Conservation (phyloP, 2,113 vertebrate species). For the Pachypanchax playfairii region DNA sequence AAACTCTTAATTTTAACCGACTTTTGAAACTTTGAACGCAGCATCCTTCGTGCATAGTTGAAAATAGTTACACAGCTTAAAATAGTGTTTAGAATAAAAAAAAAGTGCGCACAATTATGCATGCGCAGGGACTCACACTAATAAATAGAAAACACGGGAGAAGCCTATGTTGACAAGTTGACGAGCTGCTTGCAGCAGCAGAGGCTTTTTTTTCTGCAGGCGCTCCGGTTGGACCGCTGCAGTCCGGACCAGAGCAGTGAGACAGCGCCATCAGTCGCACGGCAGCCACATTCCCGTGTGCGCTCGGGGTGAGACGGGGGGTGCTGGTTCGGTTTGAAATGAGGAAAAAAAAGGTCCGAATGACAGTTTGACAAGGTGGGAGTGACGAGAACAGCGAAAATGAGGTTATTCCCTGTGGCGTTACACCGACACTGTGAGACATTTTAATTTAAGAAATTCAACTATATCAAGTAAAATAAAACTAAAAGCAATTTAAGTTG, state of each 20-base stretch:
- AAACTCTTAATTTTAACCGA: background rate
- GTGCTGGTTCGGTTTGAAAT: slow-evolving; percentile 21
- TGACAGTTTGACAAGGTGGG: background rate
- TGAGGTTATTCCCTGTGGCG: too few relatives aligned
- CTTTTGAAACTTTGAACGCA: slow-evolving; percentile 47
- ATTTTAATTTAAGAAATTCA: too few relatives aligned
- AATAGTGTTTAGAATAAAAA: too few relatives aligned
- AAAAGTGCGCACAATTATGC: slow-evolving; percentile 21
- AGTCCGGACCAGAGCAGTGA: slow-evolving; percentile 68
- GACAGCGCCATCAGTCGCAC: slow-evolving; percentile 82
- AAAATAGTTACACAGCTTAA: too few relatives aligned
- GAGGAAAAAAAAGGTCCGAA: background rate
- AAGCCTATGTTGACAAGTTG: slow-evolving; percentile 50
- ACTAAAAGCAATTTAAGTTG: too few relatives aligned
- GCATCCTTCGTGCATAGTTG: too few relatives aligned
- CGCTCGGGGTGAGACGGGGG: slow-evolving; percentile 8
- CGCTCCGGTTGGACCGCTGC: slow-evolving; percentile 50
- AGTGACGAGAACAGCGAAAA: slow-evolving; percentile 27
- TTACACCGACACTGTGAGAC: too few relatives aligned
- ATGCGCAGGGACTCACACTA: background rate
- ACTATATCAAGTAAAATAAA: too few relatives aligned
- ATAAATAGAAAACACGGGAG: background rate
- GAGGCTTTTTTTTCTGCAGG: slow-evolving; percentile 30
- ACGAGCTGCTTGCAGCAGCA: slow-evolving; percentile 35
- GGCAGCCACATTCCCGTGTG: slow-evolving; percentile 46